Evolutionary conservation across 2,797 vertebrate genomes (phyloP).

Genomic region (Pteropus rufus): DNA sequence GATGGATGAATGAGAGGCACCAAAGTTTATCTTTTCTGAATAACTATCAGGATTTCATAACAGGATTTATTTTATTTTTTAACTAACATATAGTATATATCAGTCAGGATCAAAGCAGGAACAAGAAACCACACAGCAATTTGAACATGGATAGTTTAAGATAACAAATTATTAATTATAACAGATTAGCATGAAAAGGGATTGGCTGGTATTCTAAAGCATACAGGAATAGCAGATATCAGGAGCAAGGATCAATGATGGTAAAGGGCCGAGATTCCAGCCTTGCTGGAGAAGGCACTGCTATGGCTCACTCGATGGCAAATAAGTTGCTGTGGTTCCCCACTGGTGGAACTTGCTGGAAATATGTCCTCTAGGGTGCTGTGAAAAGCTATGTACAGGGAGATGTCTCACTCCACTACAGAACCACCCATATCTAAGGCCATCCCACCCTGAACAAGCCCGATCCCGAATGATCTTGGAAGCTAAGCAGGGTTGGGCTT

Average conservation of each 20-base stretch:
- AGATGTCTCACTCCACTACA: neutral
- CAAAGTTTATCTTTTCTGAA: neutral
- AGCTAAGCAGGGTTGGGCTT: too few species aligned
- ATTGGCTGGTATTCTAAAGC: neutral
- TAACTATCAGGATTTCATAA: neutral
- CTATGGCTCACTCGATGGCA: neutral
- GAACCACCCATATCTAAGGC: neutral
- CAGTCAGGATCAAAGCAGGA: neutral
- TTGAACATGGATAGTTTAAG: neutral
- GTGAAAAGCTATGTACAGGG: neutral
- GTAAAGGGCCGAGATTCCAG: neutral
- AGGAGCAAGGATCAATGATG: neutral
- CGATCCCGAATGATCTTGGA: too few species aligned
- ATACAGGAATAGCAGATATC: neutral
- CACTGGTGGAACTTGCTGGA: neutral
- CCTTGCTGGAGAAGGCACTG: neutral
- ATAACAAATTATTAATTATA: neutral
- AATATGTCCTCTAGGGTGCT: neutral
- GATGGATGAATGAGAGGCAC: neutral
- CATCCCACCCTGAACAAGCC: too few species aligned
- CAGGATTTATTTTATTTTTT: neutral
- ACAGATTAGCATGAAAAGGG: neutral
- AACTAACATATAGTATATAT: neutral
- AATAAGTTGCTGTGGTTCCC: neutral
- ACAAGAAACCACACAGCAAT: neutral